Evolutionary conservation across 2,888 invertebrate genomes (phyloP).

Genomic region (Protophormia terraenovae): DNA sequence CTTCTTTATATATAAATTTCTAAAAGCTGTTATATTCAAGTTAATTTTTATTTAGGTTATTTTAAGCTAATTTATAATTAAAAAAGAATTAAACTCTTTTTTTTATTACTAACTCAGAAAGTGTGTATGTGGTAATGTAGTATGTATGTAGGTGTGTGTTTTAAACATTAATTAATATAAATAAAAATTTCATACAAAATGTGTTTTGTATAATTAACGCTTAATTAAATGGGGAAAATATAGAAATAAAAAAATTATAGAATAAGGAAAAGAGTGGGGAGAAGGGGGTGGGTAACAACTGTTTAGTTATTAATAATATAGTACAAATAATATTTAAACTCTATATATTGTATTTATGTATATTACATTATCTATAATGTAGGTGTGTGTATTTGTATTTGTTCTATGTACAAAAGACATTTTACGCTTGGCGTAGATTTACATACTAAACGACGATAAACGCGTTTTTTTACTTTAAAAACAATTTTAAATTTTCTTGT

Average conservation of each 20-base stretch:
- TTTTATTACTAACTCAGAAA: conserved; percentile 34
- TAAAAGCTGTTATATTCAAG: conserved; percentile 50
- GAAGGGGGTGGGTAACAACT: neutral
- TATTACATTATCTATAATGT: conserved; percentile 13
- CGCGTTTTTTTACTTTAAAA: neutral
- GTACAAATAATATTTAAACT: conserved; percentile 1
- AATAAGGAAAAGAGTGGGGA: neutral
- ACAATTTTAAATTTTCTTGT: neutral
- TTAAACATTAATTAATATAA: conserved; percentile 34
- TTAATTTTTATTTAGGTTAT: conserved; percentile 13
- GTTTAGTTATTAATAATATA: neutral
- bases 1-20: neutral
- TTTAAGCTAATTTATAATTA: conserved; percentile 19
- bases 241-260: conserved; percentile 9
- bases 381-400: neutral
- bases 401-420: conserved; percentile 48
- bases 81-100: conserved; percentile 34
- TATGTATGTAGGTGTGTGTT: neutral
- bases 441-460: conserved; percentile 27
- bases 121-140: neutral
- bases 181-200: conserved; percentile 39
- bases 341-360: conserved; percentile 12
- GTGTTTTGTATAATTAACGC: conserved; percentile 26
- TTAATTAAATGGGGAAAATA: conserved; percentile 1
- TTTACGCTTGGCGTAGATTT: conserved; percentile 61